Conservation (phyloP, 2,797 vertebrate species). For the Gadopsis marmoratus region DNA sequence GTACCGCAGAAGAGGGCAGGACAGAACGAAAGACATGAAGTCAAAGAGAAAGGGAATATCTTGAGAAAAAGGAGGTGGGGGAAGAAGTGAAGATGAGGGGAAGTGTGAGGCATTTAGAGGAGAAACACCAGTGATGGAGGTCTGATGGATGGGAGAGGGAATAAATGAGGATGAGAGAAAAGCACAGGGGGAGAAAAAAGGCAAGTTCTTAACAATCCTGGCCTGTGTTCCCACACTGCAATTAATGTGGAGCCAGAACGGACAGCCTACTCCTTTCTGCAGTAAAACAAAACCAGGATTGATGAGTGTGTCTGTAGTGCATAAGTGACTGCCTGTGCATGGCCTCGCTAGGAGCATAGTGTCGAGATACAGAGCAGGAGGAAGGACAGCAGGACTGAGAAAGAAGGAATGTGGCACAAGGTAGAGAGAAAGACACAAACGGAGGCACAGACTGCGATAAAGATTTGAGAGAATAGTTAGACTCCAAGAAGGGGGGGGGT, state of each 20-base stretch:
- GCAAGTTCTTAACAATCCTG: slow-evolving; percentile 65
- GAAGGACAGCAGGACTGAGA: slow-evolving; percentile 40
- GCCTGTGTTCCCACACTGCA: slow-evolving; percentile 74
- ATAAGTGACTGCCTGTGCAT: slow-evolving; percentile 64
- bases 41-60: slow-evolving; percentile 5
- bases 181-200: slow-evolving; percentile 41
- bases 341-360: slow-evolving; percentile 54
- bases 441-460: slow-evolving; percentile 44
- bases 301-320: slow-evolving; percentile 72
- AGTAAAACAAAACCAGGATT: slow-evolving; percentile 80
- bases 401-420: slow-evolving; percentile 32
- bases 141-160: slow-evolving; percentile 24
- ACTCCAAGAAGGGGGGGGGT: slow-evolving; percentile 22
- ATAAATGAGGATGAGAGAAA: slow-evolving; percentile 33
- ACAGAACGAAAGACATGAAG: slow-evolving; percentile 30
- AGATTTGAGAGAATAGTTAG: slow-evolving; percentile 56
- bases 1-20: slow-evolving; percentile 39
- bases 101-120: slow-evolving; percentile 23
- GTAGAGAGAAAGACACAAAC: slow-evolving; percentile 54
- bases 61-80: slow-evolving; percentile 39
- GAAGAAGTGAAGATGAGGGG: slow-evolving; percentile 23
- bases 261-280: slow-evolving; percentile 69
- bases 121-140: slow-evolving; percentile 17
- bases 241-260: slow-evolving; percentile 81
- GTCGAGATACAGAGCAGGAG: slow-evolving; percentile 47